Evolutionary conservation across 2,797 vertebrate genomes (phyloP), one percentile per base, ranked within the genome.

Genomic region (Catharus ustulatus): DNA sequence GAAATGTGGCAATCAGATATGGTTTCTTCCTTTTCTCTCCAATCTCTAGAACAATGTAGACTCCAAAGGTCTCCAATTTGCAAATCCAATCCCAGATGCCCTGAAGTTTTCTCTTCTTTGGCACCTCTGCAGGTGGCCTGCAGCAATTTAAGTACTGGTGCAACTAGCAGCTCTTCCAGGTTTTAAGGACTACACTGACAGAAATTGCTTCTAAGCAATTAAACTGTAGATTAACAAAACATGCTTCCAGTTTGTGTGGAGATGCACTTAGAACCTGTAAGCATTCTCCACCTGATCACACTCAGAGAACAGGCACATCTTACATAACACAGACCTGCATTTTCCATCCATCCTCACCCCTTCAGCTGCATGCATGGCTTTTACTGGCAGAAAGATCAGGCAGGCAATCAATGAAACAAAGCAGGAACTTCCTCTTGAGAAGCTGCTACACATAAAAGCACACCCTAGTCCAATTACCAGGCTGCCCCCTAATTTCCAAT

Each of bases 381-480:
- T 91, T 73, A 63, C 76, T 63, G 61, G 74, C 57, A 71, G 75
- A 87, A 66, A 83, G 88, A 88, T 49, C 6, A 6, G 66, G 59
- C 34, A 72, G 49, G 45, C 8, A 27, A 78, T 97, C 85, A 71
- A n/a, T 81, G 77, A 95, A 95, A 88, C 64, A 94, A 84, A 73
- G 73, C 54, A 90, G 45, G 66, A 61, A 68, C 90, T 97, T 94
- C 43, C 36, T 74, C 77, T 74, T 80, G 75, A 95, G 92, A 89
- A 89, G 89, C 67, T 77, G 67, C 45, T 75, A 62, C 75, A 91
- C 89, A 84, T 75, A 92, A 95, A 87, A 92, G 59, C 4, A n/a
- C 27, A 73, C 68, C 93, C 92, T 89, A 87, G 94, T 75, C 88
- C 89, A 90, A 93, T 93, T 94, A 87, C 54, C 62, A 90, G 79